phyloP scores from a whole-genome alignment of 2,113 vertebrate species.

The Recurvirostra avosetta region DNA sequence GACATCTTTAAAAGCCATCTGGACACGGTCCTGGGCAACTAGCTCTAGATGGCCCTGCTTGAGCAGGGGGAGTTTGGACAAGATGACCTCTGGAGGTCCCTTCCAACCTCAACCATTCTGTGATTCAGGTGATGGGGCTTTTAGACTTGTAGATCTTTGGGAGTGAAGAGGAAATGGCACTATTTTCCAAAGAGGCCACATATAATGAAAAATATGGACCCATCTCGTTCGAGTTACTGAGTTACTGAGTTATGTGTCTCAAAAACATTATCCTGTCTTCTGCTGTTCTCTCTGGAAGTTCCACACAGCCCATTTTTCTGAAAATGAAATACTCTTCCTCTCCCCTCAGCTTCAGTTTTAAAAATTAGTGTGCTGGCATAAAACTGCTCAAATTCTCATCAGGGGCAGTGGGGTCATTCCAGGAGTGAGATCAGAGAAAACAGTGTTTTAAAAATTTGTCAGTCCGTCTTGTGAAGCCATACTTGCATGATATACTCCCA shows the following conservation, averaged over 20 bases:
- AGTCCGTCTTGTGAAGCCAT: neutral
- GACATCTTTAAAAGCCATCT: too few species aligned
- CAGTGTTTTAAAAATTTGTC: neutral
- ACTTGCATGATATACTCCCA: neutral
- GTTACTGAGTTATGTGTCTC: neutral
- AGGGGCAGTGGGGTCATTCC: neutral
- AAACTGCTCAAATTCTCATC: neutral
- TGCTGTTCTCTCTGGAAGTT: neutral
- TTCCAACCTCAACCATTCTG: neutral
- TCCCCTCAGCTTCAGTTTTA: neutral
- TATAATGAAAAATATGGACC: neutral
- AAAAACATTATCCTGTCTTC: neutral
- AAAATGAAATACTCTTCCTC: neutral
- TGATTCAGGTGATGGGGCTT: neutral
- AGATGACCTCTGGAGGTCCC: neutral
- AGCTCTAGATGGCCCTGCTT: too few species aligned
- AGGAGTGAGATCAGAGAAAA: neutral
- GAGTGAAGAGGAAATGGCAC: neutral
- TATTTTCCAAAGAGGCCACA: neutral
- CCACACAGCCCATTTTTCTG: neutral
- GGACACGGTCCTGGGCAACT: too few species aligned
- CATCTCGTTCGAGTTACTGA: neutral
- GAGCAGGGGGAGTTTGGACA: too few species aligned
- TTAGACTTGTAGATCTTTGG: neutral
- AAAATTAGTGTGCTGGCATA: neutral